Base-by-base conservation (phyloP, 2,888 invertebrate genomes). In the Aleiodes alternator region DNA sequence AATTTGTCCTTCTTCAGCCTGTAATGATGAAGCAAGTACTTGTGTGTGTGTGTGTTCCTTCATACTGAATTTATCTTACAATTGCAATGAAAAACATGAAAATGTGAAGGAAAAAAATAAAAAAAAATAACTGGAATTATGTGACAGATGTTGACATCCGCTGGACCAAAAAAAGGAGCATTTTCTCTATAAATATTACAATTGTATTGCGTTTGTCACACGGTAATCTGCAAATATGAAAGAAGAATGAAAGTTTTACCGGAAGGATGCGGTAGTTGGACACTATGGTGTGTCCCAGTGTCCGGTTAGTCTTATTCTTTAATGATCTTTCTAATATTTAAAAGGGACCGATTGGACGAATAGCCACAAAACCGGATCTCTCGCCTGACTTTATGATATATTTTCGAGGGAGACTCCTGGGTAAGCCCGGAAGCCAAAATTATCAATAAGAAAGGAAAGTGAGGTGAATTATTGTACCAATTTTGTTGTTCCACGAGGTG, bases 251-350 rank as follows among this genome's bases (percentile, higher is more conserved):
- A 43, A 29, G 29, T 51, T 38, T 9, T 8, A 34, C 71, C 71
- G 71, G 71, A 71, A 43, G 71, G 71, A 71, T 71, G 71, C 59
- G 71, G 71, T 71, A 31, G 12, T 23, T 61, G 61, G 38, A 61
- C 38, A 57, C 50, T 29, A 48, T 48, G 50, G 43, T 70, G 43
- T 70, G 71, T 59, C 71, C 43, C 12, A 57, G 14, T 55, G 34
- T 71, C 48, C 59, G 71, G 23, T 57, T 48, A 12, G 14, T 23
- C 43, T 9, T 43, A 51, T 69, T 69, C 51, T 34, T 9, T 23
- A 23, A 56, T 56, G 29, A 23, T 56, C 14, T 11, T 29, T 56
- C 56, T 56, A 56, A 29, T 29, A 23, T 56, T 23, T 56, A 56
- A 56, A 29, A 3, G 14, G 29, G 9, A 23, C 23, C 16, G 6